phyloP scores from a whole-genome alignment of 1,140 invertebrate genomes.

The Ooceraea biroi region DNA sequence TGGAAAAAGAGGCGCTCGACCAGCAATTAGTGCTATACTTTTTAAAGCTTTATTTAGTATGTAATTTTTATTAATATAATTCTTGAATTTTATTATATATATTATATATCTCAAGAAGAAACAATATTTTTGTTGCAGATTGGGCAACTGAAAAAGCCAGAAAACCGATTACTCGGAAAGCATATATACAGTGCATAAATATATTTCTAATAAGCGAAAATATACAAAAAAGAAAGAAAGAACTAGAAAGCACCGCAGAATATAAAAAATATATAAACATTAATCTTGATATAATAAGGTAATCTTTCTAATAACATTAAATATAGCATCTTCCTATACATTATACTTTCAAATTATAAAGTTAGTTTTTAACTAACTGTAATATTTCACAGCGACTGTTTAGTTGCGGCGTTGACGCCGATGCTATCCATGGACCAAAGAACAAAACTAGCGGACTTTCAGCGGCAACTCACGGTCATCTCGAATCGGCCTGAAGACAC shows the following conservation, averaged over 20 bases:
- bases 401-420: constrained; percentile 93
- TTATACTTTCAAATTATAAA: no score
- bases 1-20: not conserved
- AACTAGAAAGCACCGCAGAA: not conserved
- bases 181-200: constrained; percentile 7
- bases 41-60: constrained; percentile 9
- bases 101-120: not conserved
- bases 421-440: constrained; percentile 89
- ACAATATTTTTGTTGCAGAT: not conserved
- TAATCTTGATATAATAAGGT: no score
- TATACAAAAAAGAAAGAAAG: not conserved
- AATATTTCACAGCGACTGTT: constrained; percentile 97
- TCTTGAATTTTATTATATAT: not conserved
- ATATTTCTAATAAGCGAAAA: not conserved
- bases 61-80: not conserved
- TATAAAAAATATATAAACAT: not conserved
- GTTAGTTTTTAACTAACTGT: no score
- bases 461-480: constrained; percentile 88
- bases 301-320: no score
- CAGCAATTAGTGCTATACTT: constrained; percentile 3
- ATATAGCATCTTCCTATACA: no score
- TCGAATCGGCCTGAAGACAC: constrained; percentile 87
- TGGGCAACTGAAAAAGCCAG: not conserved
- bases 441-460: constrained; percentile 88
- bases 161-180: constrained; percentile 9